Evolutionary conservation across 53 echinoderm and acorn worm genomes (phyloP).

Genomic region (Glandiceps talaboti): DNA sequence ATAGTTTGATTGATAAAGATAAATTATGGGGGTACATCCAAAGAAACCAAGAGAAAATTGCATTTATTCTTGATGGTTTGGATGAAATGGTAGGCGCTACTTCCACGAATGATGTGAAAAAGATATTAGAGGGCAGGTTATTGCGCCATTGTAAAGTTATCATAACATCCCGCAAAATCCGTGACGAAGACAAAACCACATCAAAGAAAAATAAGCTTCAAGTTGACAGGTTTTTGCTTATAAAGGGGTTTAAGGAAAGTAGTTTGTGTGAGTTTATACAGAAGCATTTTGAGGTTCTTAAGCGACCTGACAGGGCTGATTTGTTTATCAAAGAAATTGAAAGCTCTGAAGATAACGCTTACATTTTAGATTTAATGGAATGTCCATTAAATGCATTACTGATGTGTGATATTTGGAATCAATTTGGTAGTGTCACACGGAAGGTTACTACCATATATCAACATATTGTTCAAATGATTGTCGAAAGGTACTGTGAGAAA

Average conservation of each 20-base stretch:
- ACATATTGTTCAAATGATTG: neutral
- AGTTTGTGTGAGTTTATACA: neutral
- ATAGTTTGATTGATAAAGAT: neutral
- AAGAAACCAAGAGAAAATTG: neutral
- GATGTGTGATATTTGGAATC: neutral
- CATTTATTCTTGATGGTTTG: neutral
- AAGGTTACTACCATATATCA: neutral
- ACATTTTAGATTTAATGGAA: neutral
- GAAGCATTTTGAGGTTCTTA: neutral
- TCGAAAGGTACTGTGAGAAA: neutral
- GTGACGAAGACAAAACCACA: neutral
- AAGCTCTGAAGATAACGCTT: neutral
- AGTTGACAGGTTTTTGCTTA: neutral
- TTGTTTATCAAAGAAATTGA: neutral
- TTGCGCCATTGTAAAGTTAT: neutral
- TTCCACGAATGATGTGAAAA: neutral
- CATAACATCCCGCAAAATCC: neutral
- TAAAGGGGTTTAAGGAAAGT: neutral
- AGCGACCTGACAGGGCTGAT: neutral
- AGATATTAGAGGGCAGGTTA: neutral
- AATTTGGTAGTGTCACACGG: neutral
- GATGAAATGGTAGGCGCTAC: neutral
- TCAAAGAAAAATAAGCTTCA: neutral
- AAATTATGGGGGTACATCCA: neutral
- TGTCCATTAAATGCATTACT: neutral